Evolutionary conservation across 2,113 vertebrate genomes (phyloP), one percentile per base, ranked within the genome.

Genomic region (Lonchura striata): DNA sequence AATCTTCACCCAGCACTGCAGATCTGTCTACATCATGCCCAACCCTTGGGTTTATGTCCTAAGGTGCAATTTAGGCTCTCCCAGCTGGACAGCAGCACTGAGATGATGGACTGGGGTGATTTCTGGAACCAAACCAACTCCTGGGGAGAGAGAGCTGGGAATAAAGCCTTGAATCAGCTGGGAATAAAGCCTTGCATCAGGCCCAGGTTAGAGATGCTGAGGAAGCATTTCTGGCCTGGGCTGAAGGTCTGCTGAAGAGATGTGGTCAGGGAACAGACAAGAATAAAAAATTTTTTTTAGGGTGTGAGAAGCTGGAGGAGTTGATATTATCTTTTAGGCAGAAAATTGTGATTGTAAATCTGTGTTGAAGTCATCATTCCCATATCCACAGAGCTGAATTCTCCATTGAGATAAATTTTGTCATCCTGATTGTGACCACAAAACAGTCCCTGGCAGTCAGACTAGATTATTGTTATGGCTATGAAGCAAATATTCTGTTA

Each of bases 101-200:
- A 63, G n/a, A 35, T 42, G 54, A 86, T 46, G 71, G 35, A 46
- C 13, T 78, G 70, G n/a, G 24, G 7, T 31, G 28, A n/a, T 41
- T 49, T 44, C 70, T 61, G 75, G 63, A 88, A 61, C 15, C 37
- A 47, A 41, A 85, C 11, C 39, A 57, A 0, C 39, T 72, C 59
- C 75, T 24, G 15, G 15, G 33, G 60, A 49, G 49, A 68, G 13
- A 50, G 20, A 90, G 25, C 25, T 82, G 78, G 57, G 82, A 80
- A 86, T 31, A 35, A 88, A 88, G 7, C 69, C 42, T 74, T 92
- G 79, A 71, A 69, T 41, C 37, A 90, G 25, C 25, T 82, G 78
- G 57, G 82, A 80, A 86, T 31, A 35, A 88, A 88, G 7, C 69
- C 47, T 74, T 39, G 39, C 75, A 69, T 41, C 37, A 82, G 42